Evolutionary conservation across 2,888 invertebrate species (phyloP), one percentile per base, ranked within the genome.

Genomic region (Brachyopa scutellaris): DNA sequence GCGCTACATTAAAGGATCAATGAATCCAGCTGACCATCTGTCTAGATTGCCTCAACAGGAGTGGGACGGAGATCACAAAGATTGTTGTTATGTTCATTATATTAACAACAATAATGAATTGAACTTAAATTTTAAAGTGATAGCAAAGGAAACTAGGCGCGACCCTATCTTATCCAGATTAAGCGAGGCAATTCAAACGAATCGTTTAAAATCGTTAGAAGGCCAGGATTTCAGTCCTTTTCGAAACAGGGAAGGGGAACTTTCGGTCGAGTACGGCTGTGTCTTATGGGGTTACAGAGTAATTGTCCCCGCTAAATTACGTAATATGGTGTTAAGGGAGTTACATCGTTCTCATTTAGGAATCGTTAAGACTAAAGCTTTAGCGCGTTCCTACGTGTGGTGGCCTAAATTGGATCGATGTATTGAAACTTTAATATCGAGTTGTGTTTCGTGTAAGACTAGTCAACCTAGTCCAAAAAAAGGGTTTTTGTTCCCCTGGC

Each of bases 401-500:
- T 49, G 55, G 45, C 45, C 45, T 31, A 45, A 45, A 21, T 8
- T 31, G 7, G 31, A 62, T 36, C 31, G 23, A 5, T n/a, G 21
- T 21, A 61, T 61, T 19, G 45, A 61, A 45, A 21, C n/a, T 4
- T 61, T 45, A 29, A 45, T 61, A n/a, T 31, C 29, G 11, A 61
- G 33, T 11, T 33, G 33, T 19, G 11, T 21, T 15, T 9, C 57
- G 5, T 57, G 40, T 40, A 38, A 40, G 11, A 19, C 9, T 4
- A 8, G 8, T 4, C 40, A 40, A n/a, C 57, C 57, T 1, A 40
- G 47, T 36, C 62, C 62, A 2, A 36, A 62, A 23, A 80, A 67
- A 26, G 57, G 57, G 11, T 13, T 6, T 15, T 38, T 84, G 33
- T 70, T 73, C 19, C 67, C 84, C 1, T 84, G 74, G 67, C 33